Evolutionary conservation across 2,888 invertebrate species (phyloP), one percentile per base, ranked within the genome.

Genomic region (Petrophora chlorosata): DNA sequence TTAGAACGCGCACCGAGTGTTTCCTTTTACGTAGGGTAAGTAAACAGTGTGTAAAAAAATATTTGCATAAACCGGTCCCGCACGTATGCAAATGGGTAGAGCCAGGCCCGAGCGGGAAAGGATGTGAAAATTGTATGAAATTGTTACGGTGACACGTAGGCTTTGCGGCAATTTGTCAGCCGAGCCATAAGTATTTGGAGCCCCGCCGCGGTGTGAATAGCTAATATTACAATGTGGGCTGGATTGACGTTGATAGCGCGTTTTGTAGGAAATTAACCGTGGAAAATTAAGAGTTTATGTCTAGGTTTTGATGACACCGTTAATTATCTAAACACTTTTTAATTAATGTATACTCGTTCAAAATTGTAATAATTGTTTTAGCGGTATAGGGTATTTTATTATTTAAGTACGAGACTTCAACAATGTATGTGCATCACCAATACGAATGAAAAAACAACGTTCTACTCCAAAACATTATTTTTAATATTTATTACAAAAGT

Each of bases 91-190:
- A 90, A 90, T 63, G 68, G 89, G 61, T 67, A 65, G 67, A 76
- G 79, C 79, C 63, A 63, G 78, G 79, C 81, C 84, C 84, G 78
- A 79, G 71, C 75, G 77, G 76, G 78, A 78, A 81, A 85, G 75
- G 75, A 76, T 80, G 79, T 78, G 85, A 83, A 87, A 90, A 90
- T 86, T 87, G 87, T 88, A 88, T 88, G 87, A 90, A 90, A 90
- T 90, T 89, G 88, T 82, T 78, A 76, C 76, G 73, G 71, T 82
- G 83, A 82, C 85, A 83, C 79, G 82, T 79, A 78, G 83, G 76
- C 77, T 85, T 83, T 82, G 76, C 73, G 80, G 77, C 83, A 89
- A 90, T 90, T 90, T 90, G 87, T 91, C 89, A 87, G 77, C 73
- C 74, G 79, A 77, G 80, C 82, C 76, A 85, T 88, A 86, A 90